phyloP scores from a whole-genome alignment of 2,888 invertebrate genomes.

The Choristoneura rosaceana region DNA sequence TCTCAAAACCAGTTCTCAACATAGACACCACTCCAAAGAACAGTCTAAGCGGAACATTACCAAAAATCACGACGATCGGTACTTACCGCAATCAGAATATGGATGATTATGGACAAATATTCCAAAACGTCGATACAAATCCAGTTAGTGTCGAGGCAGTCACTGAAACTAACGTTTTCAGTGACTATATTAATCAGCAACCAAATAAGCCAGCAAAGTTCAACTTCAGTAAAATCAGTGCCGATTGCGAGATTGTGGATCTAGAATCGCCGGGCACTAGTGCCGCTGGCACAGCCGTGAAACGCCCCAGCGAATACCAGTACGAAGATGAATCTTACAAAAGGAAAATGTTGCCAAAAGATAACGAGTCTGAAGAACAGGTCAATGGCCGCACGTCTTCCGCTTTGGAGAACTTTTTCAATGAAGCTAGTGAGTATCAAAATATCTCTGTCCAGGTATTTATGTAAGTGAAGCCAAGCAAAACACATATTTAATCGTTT shows the following conservation, averaged over 20 bases:
- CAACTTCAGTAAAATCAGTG: constrained; percentile 17
- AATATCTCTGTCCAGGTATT: neutral
- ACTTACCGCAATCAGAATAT: constrained; percentile 2
- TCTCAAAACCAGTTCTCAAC: neutral
- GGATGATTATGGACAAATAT: constrained; percentile 19
- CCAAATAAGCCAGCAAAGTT: constrained; percentile 16
- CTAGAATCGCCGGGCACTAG: constrained; percentile 24
- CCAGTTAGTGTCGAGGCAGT: neutral
- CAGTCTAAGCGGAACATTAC: neutral
- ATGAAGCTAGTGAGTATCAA: constrained; percentile 53
- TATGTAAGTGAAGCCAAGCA: neutral
- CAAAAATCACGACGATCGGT: constrained; percentile 16
- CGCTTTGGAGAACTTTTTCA: constrained; percentile 53
- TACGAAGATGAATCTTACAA: constrained; percentile 47
- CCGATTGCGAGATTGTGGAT: constrained; percentile 12
- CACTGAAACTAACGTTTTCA: constrained; percentile 1
- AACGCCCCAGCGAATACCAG: constrained; percentile 50
- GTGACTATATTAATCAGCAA: constrained; percentile 18
- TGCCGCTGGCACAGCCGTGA: constrained; percentile 44
- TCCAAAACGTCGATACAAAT: constrained; percentile 1
- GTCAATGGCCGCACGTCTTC: constrained; percentile 39
- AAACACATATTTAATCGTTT: neutral
- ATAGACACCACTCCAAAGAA: neutral
- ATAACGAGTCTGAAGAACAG: constrained; percentile 23
- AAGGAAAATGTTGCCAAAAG: constrained; percentile 49